Evolutionary conservation across 2,113 vertebrate genomes (phyloP).

Genomic region (Lipotes vexillifer): DNA sequence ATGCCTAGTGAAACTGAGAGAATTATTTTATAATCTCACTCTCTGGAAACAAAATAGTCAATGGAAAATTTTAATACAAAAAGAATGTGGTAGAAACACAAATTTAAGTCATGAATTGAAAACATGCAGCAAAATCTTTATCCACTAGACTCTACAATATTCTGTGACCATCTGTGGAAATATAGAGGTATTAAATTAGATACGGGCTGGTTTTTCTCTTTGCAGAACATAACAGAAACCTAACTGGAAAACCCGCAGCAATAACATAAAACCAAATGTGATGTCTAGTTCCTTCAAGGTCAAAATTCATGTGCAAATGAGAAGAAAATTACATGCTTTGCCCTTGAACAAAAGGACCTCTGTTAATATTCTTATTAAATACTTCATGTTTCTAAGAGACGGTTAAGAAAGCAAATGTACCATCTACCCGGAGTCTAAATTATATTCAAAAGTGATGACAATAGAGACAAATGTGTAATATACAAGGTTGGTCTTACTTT

Average conservation of each 20-base stretch:
- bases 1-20: slow-evolving; percentile 59
- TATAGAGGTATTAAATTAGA: slow-evolving; percentile 63
- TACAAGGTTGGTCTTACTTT: neutral
- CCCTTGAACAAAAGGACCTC: neutral
- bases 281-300: slow-evolving; percentile 27
- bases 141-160: slow-evolving; percentile 13
- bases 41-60: slow-evolving; percentile 59
- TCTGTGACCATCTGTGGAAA: slow-evolving; percentile 68
- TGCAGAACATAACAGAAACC: slow-evolving; percentile 56
- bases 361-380: slow-evolving; percentile 26
- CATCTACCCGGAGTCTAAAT: neutral
- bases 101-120: slow-evolving; percentile 64
- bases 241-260: slow-evolving; percentile 52
- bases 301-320: neutral
- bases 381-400: neutral
- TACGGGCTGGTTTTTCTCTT: slow-evolving; percentile 47
- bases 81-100: slow-evolving; percentile 41
- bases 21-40: slow-evolving; percentile 66
- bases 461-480: neutral
- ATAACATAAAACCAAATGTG: slow-evolving; percentile 42
- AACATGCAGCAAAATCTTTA: slow-evolving; percentile 52
- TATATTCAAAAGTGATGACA: neutral
- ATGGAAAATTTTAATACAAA: slow-evolving; percentile 73
- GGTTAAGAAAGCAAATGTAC: neutral
- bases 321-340: slow-evolving; percentile 35